These are phyloP conservation scores for Coleophora flavipennella DNA, from an alignment of 2,888 invertebrate species.

Conservation along the genomic window DNA sequence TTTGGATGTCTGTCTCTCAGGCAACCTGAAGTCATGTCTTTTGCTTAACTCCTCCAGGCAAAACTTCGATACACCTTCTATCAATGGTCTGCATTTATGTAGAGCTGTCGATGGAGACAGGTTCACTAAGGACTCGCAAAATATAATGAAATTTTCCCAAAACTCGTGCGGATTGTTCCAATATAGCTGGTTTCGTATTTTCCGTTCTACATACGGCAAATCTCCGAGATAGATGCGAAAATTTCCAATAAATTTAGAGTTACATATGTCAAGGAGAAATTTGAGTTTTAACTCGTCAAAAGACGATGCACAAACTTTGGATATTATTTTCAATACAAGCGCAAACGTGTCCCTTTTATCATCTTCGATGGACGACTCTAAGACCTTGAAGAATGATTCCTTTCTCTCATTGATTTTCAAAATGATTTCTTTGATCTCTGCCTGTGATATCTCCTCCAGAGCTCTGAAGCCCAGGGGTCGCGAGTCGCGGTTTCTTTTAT, in stretches of 20 bases:
- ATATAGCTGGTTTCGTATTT: slow-evolving; percentile 31
- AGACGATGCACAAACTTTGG: slow-evolving; percentile 42
- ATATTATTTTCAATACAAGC: slow-evolving; percentile 46
- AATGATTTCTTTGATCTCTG: slow-evolving; percentile 41
- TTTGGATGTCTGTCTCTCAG: slow-evolving; percentile 25
- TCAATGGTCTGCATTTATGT: slow-evolving; percentile 39
- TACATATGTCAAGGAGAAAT: slow-evolving; percentile 41
- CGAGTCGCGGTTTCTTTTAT: too few relatives aligned
- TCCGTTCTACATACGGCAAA: slow-evolving; percentile 29
- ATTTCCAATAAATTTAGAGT: slow-evolving; percentile 37
- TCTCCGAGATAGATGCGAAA: slow-evolving; percentile 44
- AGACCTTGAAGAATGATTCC: slow-evolving; percentile 35
- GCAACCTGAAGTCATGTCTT: slow-evolving; percentile 30
- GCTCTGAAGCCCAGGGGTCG: slow-evolving; percentile 22
- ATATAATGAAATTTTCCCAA: slow-evolving; percentile 43
- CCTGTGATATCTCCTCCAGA: slow-evolving; percentile 37
- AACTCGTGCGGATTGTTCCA: slow-evolving; percentile 45
- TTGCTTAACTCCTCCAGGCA: slow-evolving; percentile 36
- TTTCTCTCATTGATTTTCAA: slow-evolving; percentile 35
- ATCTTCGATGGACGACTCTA: slow-evolving; percentile 29
- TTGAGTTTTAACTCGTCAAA: slow-evolving; percentile 43
- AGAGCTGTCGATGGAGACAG: slow-evolving; percentile 43
- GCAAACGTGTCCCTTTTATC: slow-evolving; percentile 37
- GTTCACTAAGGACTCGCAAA: slow-evolving; percentile 43
- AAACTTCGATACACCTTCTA: slow-evolving; percentile 33